Conservation (phyloP, 1,140 invertebrate species). For the Anoplophora glabripennis region DNA sequence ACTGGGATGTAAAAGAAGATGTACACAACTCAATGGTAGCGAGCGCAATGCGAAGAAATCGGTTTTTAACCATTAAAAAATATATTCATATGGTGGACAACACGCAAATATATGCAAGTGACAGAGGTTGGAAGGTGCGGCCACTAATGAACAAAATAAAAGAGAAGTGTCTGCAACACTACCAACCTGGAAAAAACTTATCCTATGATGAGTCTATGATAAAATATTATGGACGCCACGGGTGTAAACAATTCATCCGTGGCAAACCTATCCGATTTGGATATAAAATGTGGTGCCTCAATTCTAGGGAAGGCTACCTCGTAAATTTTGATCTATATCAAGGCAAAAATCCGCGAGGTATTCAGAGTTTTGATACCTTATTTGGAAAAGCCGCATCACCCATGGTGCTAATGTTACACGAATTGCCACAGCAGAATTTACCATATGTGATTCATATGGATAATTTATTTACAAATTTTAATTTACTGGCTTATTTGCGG, state of each 20-base stretch:
- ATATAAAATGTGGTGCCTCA: conserved; percentile 33
- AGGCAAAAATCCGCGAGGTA: conserved; percentile 29
- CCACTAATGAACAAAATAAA: conserved; percentile 24
- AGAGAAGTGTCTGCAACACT: conserved; percentile 24
- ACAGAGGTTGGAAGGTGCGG: conserved; percentile 27
- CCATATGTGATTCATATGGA: conserved; percentile 35
- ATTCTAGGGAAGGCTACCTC: conserved; percentile 21
- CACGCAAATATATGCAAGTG: not conserved
- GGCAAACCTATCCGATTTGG: conserved; percentile 39
- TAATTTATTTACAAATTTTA: conserved; percentile 38
- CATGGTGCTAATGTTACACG: conserved; percentile 30
- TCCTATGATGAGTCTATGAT: conserved; percentile 35
- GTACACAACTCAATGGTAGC: too few species aligned
- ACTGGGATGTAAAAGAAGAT: too few species aligned
- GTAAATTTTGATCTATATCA: conserved; percentile 41
- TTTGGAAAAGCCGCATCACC: conserved; percentile 37
- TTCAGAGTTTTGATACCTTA: conserved; percentile 22
- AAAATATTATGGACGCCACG: conserved; percentile 42
- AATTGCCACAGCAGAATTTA: conserved; percentile 20
- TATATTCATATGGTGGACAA: conserved; percentile 29
- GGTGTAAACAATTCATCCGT: too few species aligned
- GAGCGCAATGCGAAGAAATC: too few species aligned
- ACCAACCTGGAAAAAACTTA: conserved; percentile 19
- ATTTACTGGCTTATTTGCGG: conserved; percentile 29
- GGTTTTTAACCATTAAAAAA: conserved; percentile 19